These are phyloP conservation scores for Chroicocephalus ridibundus DNA, from an alignment of 2,113 vertebrate genomes.

Conservation along the genomic window DNA sequence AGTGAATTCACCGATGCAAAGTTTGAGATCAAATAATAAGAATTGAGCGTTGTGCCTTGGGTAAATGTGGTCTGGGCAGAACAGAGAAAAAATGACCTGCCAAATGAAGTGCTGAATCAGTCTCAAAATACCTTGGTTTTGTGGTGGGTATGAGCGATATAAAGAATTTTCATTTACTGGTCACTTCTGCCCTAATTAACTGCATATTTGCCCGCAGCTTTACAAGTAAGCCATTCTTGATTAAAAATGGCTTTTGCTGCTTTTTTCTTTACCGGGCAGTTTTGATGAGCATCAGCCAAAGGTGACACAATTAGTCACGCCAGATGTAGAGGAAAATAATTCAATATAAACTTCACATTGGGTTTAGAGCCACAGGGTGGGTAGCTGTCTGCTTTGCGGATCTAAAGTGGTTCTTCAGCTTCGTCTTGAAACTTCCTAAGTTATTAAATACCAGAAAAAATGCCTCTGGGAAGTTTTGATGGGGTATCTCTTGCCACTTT, in stretches of 20 bases:
- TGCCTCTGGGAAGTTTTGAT: background rate
- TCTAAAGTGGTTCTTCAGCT: background rate
- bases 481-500: background rate
- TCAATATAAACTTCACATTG: fast-evolving
- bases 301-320: background rate
- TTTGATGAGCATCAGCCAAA: background rate
- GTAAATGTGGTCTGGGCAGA: background rate
- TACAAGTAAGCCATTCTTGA: background rate
- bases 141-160: background rate
- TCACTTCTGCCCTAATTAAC: background rate
- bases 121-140: background rate
- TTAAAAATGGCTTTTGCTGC: background rate
- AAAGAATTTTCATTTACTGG: background rate
- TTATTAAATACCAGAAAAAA: background rate
- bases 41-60: background rate
- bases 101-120: background rate
- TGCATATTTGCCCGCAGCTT: background rate
- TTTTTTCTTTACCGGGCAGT: background rate
- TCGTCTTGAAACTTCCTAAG: background rate
- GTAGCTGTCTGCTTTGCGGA: background rate
- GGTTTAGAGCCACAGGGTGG: background rate
- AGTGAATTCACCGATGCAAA: background rate
- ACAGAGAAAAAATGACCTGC: background rate
- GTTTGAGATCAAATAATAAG: background rate
- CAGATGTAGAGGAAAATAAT: background rate